phyloP scores from a whole-genome alignment of 2,113 vertebrate genomes.

The Jaculus jaculus region DNA sequence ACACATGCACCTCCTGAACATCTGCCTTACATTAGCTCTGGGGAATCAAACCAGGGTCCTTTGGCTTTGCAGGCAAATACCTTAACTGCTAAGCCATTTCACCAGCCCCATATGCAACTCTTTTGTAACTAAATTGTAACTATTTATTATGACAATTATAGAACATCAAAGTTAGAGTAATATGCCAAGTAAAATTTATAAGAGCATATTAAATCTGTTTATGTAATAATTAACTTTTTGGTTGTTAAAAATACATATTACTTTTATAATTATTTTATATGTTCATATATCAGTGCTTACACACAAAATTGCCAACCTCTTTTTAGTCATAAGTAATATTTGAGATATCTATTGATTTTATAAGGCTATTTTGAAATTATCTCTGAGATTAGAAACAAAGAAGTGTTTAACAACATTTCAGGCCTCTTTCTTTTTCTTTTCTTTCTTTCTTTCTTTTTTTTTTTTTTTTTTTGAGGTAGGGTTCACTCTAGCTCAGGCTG shows the following conservation, averaged over 20 bases:
- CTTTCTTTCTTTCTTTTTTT: too few relatives aligned
- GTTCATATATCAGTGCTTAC: conserved; percentile 44
- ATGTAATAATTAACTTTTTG: background rate
- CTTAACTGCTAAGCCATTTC: too few relatives aligned
- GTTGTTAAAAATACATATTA: conserved; percentile 28
- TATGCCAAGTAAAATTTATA: conserved; percentile 15
- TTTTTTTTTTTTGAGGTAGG: too few relatives aligned
- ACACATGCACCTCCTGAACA: too few relatives aligned
- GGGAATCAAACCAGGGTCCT: too few relatives aligned
- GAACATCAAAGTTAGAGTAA: conserved; percentile 12
- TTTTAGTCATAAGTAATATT: conserved; percentile 29
- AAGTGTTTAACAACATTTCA: background rate
- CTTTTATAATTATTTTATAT: conserved; percentile 34
- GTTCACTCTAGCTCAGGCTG: too few relatives aligned
- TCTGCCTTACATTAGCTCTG: too few relatives aligned
- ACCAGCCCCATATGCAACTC: background rate
- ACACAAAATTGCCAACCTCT: conserved; percentile 21
- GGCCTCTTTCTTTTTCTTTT: too few relatives aligned
- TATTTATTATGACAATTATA: conserved; percentile 28
- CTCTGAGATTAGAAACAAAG: conserved; percentile 31
- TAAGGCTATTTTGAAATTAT: conserved; percentile 19
- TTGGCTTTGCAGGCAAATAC: too few relatives aligned
- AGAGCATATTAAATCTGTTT: conserved; percentile 13
- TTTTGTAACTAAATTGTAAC: conserved; percentile 27
- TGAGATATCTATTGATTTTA: conserved; percentile 27